Evolutionary conservation across 2,888 invertebrate species (phyloP).

Genomic region (Villa cingulata): DNA sequence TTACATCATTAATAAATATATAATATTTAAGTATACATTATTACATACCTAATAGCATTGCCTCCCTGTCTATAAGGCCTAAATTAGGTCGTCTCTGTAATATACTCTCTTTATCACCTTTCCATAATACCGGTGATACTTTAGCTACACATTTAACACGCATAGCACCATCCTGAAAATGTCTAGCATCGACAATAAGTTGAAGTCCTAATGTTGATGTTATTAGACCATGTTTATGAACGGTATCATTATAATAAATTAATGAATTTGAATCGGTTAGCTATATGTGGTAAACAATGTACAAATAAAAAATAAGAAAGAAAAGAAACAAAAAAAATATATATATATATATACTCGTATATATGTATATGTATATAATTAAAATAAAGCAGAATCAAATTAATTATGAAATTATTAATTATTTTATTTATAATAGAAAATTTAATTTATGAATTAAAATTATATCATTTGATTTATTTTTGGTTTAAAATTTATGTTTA

Average conservation of each 20-base stretch:
- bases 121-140: constrained; percentile 46
- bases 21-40: too few relatives aligned
- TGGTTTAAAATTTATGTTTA: too few relatives aligned
- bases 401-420: too few relatives aligned
- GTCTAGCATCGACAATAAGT: constrained; percentile 40
- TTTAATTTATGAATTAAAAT: too few relatives aligned
- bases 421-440: too few relatives aligned
- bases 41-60: constrained; percentile 44
- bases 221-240: constrained; percentile 44
- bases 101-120: constrained; percentile 44
- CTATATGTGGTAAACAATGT: too few relatives aligned
- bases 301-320: constrained; percentile 7
- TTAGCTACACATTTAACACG: constrained; percentile 47
- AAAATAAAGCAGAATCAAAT: too few relatives aligned
- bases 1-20: too few relatives aligned
- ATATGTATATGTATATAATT: too few relatives aligned
- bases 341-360: too few relatives aligned
- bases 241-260: constrained; percentile 40
- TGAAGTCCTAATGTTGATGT: constrained; percentile 44
- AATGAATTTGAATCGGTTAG: constrained; percentile 39
- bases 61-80: constrained; percentile 44
- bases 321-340: neutral
- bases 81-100: constrained; percentile 42
- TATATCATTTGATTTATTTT: too few relatives aligned
- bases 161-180: constrained; percentile 47